Evolutionary conservation across 2,797 vertebrate genomes (phyloP).

Genomic region (Vireo griseus): DNA sequence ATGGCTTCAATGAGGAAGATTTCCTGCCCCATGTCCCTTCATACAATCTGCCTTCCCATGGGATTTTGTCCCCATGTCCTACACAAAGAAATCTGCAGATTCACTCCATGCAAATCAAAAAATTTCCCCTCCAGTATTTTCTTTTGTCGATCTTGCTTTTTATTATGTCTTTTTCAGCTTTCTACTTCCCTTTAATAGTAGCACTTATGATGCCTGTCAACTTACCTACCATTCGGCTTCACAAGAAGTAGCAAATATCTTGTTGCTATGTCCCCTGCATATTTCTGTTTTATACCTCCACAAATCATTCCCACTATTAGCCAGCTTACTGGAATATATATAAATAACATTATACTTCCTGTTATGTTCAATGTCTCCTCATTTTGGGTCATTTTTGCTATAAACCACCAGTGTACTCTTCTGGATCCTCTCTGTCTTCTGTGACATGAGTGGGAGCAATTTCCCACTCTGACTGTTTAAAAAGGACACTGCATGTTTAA

Average conservation of each 20-base stretch:
- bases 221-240: not conserved
- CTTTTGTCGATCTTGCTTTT: not conserved
- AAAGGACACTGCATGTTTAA: not conserved
- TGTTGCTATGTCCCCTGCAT: not conserved
- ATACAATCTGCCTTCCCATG: not conserved
- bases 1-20: not conserved
- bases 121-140: not conserved
- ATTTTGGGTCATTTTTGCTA: not conserved
- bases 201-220: not conserved
- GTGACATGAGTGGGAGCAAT: not conserved
- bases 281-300: not conserved
- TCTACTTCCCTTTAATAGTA: not conserved
- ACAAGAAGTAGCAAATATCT: not conserved
- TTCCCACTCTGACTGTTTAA: not conserved
- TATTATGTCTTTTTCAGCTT: not conserved
- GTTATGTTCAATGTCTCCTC: not conserved
- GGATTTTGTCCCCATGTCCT: not conserved
- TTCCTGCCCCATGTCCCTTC: accelerated
- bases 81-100: not conserved
- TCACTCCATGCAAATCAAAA: not conserved
- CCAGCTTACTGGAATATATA: not conserved
- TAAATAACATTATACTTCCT: not conserved
- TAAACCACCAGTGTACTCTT: not conserved
- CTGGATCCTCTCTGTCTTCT: not conserved
- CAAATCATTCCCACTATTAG: not conserved